phyloP scores from a whole-genome alignment of 2,113 vertebrate species.

The Eublepharis macularius region DNA sequence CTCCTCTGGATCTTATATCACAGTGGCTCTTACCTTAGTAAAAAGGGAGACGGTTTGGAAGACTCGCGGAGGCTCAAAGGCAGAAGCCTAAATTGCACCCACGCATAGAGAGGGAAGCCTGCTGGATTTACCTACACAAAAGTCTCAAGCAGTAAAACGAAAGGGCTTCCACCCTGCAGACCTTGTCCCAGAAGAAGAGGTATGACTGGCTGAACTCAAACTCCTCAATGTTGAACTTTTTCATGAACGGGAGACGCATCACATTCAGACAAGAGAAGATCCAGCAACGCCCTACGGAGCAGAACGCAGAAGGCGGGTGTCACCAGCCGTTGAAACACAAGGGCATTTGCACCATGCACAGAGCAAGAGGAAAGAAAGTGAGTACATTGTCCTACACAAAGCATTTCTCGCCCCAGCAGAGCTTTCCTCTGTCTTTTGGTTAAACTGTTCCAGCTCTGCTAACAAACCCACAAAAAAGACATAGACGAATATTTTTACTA shows the following conservation, averaged over 20 bases:
- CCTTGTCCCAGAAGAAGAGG: constrained; percentile 99
- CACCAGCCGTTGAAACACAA: background rate
- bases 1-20: no score
- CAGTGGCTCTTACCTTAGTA: no score
- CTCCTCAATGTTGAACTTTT: constrained; percentile 96
- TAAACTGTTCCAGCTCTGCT: background rate
- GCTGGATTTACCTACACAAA: no score
- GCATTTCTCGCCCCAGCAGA: background rate
- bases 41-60: no score
- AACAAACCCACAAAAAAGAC: background rate
- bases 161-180: constrained; percentile 54
- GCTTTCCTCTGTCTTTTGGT: background rate
- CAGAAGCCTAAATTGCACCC: background rate
- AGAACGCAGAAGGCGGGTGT: constrained; percentile 36
- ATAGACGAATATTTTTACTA: background rate
- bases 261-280: constrained; percentile 98
- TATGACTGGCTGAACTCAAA: constrained; percentile 99
- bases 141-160: background rate
- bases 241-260: constrained; percentile 98
- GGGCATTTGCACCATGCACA: background rate
- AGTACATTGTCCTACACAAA: background rate
- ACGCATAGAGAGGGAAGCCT: background rate
- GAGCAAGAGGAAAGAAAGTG: background rate
- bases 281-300: constrained; percentile 91
- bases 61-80: background rate